phyloP scores from a whole-genome alignment of 2,113 vertebrate genomes.

The Circaetus gallicus region DNA sequence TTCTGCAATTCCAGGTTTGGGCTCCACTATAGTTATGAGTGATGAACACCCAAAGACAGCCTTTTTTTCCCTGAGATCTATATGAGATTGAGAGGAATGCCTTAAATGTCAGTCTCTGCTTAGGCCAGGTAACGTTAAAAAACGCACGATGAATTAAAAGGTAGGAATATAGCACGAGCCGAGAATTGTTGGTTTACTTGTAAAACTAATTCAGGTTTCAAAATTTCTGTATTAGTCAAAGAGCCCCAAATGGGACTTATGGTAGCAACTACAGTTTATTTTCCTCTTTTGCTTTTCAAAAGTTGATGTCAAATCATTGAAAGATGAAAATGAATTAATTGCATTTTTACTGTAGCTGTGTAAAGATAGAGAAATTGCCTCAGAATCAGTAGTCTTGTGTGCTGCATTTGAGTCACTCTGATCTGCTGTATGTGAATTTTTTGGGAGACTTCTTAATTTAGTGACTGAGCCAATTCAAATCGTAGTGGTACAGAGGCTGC shows the following conservation, averaged over 20 bases:
- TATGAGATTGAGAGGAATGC: neutral
- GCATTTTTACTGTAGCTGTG: neutral
- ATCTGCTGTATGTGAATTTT: neutral
- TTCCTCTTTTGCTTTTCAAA: neutral
- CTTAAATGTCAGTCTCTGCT: neutral
- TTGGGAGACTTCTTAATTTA: neutral
- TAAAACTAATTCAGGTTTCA: neutral
- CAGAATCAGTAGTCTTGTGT: neutral
- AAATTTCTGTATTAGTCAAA: neutral
- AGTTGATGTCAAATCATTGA: neutral
- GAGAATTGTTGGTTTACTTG: neutral
- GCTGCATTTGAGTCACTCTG: neutral
- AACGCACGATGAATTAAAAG: neutral
- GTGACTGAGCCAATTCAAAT: neutral
- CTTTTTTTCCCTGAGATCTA: neutral
- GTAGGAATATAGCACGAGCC: neutral
- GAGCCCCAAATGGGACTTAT: neutral
- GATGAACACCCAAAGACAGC: neutral
- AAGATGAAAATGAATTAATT: neutral
- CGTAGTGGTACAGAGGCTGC: neutral
- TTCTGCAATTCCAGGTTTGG: neutral
- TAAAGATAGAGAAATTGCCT: neutral
- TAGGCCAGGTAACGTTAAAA: neutral
- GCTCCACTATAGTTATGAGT: neutral
- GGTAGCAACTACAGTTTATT: neutral